A percentile compares a stretch with the other conserved stretches of the same genome.
phyloP scores from a whole-genome alignment of 2,888 invertebrate genomes.

The Drosophila kanekoi region DNA sequence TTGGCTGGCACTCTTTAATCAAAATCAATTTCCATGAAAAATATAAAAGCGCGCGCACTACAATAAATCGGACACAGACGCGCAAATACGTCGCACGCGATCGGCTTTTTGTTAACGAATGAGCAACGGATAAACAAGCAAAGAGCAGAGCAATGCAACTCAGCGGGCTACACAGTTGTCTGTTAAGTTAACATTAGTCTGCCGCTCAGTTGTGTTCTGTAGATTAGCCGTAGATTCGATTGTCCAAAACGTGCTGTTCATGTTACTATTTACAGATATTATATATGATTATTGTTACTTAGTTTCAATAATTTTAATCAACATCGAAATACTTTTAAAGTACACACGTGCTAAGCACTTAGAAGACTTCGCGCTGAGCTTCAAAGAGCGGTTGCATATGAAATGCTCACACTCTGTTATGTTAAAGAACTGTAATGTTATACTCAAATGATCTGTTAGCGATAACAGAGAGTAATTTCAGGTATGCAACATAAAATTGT shows the following conservation, averaged over 20 bases:
- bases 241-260: background rate
- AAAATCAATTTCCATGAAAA: conserved; percentile 40
- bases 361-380: background rate
- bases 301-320: background rate
- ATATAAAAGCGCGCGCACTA: conserved; percentile 19
- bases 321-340: background rate
- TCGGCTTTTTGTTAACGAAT: conserved; percentile 38
- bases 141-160: conserved; percentile 1
- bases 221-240: background rate
- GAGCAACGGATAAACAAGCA: conserved; percentile 9
- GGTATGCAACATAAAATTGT: conserved; percentile 22
- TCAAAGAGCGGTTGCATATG: background rate
- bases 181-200: conserved; percentile 27
- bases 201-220: background rate
- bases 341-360: accelerated
- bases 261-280: background rate
- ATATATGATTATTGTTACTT: background rate
- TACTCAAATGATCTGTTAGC: conserved; percentile 9
- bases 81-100: conserved; percentile 25
- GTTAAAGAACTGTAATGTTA: background rate
- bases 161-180: conserved; percentile 8
- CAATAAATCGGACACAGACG: background rate
- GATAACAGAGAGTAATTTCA: background rate
- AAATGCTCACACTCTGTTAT: conserved; percentile 12
- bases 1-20: conserved; percentile 39